These are phyloP conservation scores for Scomberomorus guttatus DNA, from an alignment of 2,797 vertebrate genomes.

Conservation along the genomic window DNA sequence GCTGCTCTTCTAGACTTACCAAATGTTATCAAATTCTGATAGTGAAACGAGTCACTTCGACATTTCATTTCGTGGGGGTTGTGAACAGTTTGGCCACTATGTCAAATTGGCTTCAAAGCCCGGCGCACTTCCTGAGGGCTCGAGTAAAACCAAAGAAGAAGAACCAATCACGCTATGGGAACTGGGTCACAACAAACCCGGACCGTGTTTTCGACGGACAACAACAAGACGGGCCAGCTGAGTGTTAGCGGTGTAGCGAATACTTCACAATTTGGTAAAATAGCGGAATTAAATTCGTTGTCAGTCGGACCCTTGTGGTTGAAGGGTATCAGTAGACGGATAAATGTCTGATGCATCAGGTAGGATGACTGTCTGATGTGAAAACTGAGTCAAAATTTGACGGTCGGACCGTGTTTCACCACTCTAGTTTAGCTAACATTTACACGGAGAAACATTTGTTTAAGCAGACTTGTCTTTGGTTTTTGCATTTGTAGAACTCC, in stretches of 20 bases:
- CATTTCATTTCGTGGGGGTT: too few species aligned
- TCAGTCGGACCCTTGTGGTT: conserved; percentile 10
- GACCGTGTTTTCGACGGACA: conserved; percentile 70
- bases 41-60: too few species aligned
- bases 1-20: too few species aligned
- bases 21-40: too few species aligned
- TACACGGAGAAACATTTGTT: background rate
- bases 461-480: background rate
- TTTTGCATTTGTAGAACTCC: conserved; percentile 67
- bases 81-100: too few species aligned
- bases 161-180: conserved; percentile 14
- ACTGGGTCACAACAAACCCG: conserved; percentile 43
- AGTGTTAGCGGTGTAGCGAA: background rate
- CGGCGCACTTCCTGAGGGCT: too few species aligned
- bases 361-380: conserved; percentile 46
- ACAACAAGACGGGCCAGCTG: conserved; percentile 57
- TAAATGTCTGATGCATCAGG: conserved; percentile 86
- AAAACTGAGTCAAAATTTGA: background rate
- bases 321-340: conserved; percentile 47
- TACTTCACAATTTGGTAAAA: background rate
- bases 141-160: too few species aligned
- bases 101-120: too few species aligned
- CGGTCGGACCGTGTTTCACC: background rate
- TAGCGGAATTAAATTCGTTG: background rate
- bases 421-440: conserved; percentile 18